Evolutionary conservation across 2,888 invertebrate species (phyloP), one percentile per base, ranked within the genome.

Genomic region (Sesamia inferens): DNA sequence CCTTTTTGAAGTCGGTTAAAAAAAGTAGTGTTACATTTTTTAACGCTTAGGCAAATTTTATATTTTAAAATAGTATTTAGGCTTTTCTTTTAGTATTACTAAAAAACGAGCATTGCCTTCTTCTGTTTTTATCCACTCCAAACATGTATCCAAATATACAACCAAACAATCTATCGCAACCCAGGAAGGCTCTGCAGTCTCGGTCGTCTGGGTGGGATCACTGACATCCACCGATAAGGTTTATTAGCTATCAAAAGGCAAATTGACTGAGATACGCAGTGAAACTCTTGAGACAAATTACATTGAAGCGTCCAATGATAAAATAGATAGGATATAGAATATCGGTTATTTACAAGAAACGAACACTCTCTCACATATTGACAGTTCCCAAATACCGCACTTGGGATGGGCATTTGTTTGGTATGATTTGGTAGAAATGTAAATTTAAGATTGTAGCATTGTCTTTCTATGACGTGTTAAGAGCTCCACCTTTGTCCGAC

Each of bases 171-270:
- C 62, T 19, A 69, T 79, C 69, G 55, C 54, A 64, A 54, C 68
- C 67, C 72, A 22, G 44, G 57, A 78, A 59, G 48, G 22, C 19
- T 44, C 57, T 54, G 61, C 63, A 31, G 24, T 58, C 22, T 24
- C 66, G 44, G 5, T 31, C 5, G 44, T n/a, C 58, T 39, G 24
- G 7, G n/a, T 16, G 44, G 48, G 59, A 72, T 47, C 80, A 64
- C 82, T 80, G 80, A 72, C 65, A 61, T 68, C 70, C 44, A 42
- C 55, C 54, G 88, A 88, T 88, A 88, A 88, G 83, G 79, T 81
- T 85, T 79, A 87, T 87, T 76, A 85, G 79, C 87, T 88, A 87
- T 85, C 88, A 87, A 83, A 85, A 85, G 74, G 84, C 75, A 87
- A 88, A 87, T 88, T 87, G 88, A 74, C 69, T 73, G 76, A 79